phyloP scores from a whole-genome alignment of 2,113 vertebrate species.

The Isurus oxyrinchus region DNA sequence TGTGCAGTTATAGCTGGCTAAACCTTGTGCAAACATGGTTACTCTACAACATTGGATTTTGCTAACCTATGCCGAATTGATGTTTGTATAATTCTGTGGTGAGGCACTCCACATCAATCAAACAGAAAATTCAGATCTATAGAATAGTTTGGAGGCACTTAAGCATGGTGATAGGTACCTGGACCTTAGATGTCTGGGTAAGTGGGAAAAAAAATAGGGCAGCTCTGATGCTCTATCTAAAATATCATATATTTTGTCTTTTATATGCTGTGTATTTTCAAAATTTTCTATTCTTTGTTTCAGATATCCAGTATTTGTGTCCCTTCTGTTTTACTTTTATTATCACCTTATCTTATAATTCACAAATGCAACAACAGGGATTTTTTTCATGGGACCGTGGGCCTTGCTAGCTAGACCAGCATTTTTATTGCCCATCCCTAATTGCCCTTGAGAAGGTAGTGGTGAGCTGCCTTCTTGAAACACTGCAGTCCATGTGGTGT shows the following conservation, averaged over 20 bases:
- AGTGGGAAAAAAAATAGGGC: neutral
- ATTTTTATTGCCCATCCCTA: no score
- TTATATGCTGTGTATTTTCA: neutral
- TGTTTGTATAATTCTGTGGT: neutral
- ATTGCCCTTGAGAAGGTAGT: no score
- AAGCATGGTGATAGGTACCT: neutral
- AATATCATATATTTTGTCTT: neutral
- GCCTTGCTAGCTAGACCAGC: no score
- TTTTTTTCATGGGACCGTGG: no score
- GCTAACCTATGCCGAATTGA: neutral
- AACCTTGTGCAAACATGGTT: neutral
- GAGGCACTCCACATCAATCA: neutral
- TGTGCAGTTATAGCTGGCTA: neutral
- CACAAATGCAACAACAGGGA: neutral
- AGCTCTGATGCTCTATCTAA: neutral
- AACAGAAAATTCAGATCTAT: neutral
- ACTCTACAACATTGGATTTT: neutral
- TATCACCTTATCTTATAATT: neutral
- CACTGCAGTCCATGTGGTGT: no score
- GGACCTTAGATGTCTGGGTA: neutral
- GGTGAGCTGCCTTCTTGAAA: no score
- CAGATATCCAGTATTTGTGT: neutral
- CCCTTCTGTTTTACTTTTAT: no score
- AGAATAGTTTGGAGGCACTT: neutral
- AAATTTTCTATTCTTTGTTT: neutral